A percentile compares a stretch with the other conserved stretches of the same genome.
Conservation (phyloP, 2,113 vertebrate species). For the Urocolius indicus region DNA sequence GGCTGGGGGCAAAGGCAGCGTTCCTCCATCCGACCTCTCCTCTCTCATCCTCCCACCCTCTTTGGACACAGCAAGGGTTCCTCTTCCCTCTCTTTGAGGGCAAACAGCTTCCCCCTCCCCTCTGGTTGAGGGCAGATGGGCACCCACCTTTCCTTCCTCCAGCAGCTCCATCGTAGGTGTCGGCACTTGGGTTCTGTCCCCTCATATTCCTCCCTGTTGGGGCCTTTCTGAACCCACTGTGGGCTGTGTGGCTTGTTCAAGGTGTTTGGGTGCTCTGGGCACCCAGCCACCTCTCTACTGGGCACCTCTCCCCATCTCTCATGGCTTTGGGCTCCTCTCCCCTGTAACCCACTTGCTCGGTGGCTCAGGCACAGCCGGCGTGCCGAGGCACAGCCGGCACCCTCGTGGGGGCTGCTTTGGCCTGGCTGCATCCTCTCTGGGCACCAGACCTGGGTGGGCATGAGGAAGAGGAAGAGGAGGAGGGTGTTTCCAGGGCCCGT, state of each 20-base stretch:
- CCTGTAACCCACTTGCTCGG: not conserved
- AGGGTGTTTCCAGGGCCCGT: not conserved
- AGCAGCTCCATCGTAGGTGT: not conserved
- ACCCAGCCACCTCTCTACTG: not conserved
- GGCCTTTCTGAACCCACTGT: not conserved
- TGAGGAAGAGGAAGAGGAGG: not conserved
- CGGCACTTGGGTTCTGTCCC: not conserved
- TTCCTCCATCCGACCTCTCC: not conserved
- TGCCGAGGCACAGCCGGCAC: too few relatives aligned
- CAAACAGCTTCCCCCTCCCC: not conserved
- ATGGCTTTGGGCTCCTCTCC: not conserved
- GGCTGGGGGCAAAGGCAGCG: not conserved
- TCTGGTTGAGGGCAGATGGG: not conserved
- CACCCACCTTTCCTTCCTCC: not conserved
- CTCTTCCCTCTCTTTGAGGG: not conserved
- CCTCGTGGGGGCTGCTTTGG: not conserved
- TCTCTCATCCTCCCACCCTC: not conserved
- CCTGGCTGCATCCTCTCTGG: not conserved
- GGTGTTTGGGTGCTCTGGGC: not conserved
- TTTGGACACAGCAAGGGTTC: not conserved
- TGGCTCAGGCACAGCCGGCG: not conserved
- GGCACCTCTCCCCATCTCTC: not conserved
- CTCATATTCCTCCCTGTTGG: fast-evolving
- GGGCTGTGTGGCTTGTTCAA: not conserved
- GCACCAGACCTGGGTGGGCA: not conserved